Evolutionary conservation across 2,113 vertebrate species (phyloP).

Genomic region (Porphyrio hochstetteri): DNA sequence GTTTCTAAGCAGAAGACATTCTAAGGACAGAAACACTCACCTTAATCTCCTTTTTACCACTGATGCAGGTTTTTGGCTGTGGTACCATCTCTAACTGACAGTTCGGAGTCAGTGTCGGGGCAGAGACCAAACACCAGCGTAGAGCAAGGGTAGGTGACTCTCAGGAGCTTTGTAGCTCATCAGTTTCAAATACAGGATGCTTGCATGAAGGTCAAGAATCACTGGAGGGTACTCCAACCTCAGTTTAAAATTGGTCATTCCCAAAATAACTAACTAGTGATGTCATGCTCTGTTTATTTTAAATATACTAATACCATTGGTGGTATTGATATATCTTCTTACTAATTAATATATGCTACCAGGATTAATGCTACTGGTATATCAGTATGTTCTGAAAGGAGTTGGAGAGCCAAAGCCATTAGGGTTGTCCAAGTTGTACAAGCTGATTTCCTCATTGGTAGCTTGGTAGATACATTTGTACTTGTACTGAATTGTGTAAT

Average conservation of each 20-base stretch:
- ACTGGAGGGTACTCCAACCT: not conserved
- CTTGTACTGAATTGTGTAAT: not conserved
- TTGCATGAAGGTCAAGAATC: not conserved
- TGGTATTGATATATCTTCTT: not conserved
- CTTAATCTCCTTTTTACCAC: not conserved
- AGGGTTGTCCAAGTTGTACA: not conserved
- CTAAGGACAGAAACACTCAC: not conserved
- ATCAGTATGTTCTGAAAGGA: not conserved
- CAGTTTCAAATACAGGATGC: not conserved
- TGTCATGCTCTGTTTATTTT: not conserved
- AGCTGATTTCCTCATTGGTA: not conserved
- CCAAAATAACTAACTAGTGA: not conserved
- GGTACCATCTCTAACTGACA: conserved; percentile 95
- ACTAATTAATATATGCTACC: not conserved
- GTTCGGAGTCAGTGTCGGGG: conserved; percentile 96
- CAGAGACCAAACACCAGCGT: conserved; percentile 98
- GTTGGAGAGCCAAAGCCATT: not conserved
- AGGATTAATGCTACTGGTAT: accelerated
- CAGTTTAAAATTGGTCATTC: not conserved
- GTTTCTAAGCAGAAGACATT: not conserved
- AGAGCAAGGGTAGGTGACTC: conserved; percentile 88
- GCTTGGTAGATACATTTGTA: not conserved
- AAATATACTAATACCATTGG: not conserved
- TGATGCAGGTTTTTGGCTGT: conserved; percentile 92
- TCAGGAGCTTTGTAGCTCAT: not conserved